Percentiles rank a stretch among this genome's conserved stretches.
These are phyloP conservation scores for Sinella curviseta DNA, from an alignment of 1,140 invertebrate species.

Conservation along the genomic window DNA sequence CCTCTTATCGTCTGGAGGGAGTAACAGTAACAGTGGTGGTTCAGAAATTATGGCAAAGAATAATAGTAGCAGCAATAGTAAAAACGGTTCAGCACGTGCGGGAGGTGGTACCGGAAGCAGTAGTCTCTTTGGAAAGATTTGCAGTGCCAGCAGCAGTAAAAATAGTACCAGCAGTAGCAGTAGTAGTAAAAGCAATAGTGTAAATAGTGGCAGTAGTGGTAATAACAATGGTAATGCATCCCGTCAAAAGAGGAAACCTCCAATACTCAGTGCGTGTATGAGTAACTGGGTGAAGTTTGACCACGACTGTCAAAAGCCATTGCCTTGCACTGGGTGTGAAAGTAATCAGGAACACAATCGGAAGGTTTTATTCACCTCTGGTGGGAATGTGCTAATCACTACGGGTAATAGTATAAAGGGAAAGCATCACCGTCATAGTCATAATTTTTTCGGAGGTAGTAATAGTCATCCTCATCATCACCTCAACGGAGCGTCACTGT, in stretches of 20 bases:
- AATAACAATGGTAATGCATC: conserved; percentile 12
- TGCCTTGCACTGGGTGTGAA: conserved; percentile 22
- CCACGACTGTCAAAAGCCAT: conserved; percentile 33
- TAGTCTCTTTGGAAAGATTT: not conserved
- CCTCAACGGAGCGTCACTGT: not conserved
- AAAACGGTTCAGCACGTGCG: not conserved
- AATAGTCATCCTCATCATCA: not conserved
- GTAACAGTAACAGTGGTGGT: conserved; percentile 10
- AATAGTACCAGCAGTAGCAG: conserved; percentile 15
- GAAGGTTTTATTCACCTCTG: conserved; percentile 28
- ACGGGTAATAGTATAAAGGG: not conserved
- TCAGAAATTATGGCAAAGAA: conserved; percentile 10
- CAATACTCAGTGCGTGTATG: conserved; percentile 14
- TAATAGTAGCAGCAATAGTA: conserved; percentile 5
- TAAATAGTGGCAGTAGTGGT: conserved; percentile 12
- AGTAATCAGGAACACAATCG: conserved; percentile 20
- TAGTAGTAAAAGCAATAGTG: conserved; percentile 20
- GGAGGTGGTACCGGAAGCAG: conserved; percentile 21
- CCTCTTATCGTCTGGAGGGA: not conserved
- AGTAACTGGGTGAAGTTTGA: conserved; percentile 38
- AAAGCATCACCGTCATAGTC: conserved; percentile 6
- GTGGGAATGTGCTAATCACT: conserved; percentile 31
- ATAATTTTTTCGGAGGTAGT: not conserved
- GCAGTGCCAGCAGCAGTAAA: conserved; percentile 26
- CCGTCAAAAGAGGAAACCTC: conserved; percentile 1